Base-by-base conservation (phyloP, 2,888 invertebrate species). In the Lymantria dispar region DNA sequence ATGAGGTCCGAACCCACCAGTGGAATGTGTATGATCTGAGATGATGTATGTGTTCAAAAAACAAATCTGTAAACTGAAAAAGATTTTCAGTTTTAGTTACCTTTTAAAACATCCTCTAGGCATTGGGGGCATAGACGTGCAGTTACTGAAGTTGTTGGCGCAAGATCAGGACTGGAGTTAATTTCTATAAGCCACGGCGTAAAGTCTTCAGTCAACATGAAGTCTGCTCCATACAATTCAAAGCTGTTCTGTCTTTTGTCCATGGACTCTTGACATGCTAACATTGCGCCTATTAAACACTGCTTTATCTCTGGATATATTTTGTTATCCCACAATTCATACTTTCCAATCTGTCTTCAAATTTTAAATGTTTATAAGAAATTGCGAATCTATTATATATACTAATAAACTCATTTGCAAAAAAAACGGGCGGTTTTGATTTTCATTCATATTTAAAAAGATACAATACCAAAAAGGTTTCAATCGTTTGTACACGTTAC, bases 121-220 rank as follows among this genome's bases (percentile, higher is more conserved):
- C 97, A 97, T 76, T 95, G 95, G 8, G 96, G 94, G 76, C 98
- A 98, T 73, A 98, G 92, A 45, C 95, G 90, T 0, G 96, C 95
- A 0, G 98, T 98, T 0, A 98, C 96, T 56, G 95, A 96, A 0
- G 98, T 98, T 0, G 96, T 96, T n/a, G 96, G 94, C 11, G 97
- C 96, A 91, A 98, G 93, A 85, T 98, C 96, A 0, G 98, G 98
- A 83, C 97, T 97, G 8, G 97, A 97, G 81, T 98, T 98, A 62
- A 98, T 98, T 85, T 98, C 98, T 62, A 98, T 96, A 1, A 98
- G 92, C 98, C 98, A 98, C 0, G 98, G 98, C 31, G 94, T 94
- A 68, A 95, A 96, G 70, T 96, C 95, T 51, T 97, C 96, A 43
- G 96, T 95, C 52, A 98, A 87, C 96, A 98, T 97, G 76, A 98